Evolutionary conservation across 1,140 invertebrate genomes (phyloP), one percentile per base, ranked within the genome.

Genomic region (Papilio aristodemus): DNA sequence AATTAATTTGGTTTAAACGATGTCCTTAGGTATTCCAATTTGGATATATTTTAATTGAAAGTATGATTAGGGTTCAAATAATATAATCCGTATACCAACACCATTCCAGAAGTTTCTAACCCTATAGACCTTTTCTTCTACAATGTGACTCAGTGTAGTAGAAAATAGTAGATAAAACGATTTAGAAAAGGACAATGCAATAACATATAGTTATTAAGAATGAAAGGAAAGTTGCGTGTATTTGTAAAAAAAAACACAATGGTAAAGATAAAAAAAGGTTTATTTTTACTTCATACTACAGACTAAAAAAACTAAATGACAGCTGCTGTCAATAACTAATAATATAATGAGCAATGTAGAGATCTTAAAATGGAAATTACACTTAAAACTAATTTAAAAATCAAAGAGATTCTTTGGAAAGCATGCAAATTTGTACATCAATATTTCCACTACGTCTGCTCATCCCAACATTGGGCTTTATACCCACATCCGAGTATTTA

Each of bases 341-440:
- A 71, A 71, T 76, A 71, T 67, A 73, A 79, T 81, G 77, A 85
- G 77, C 80, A 83, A 80, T 78, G 68, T 73, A 73, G 86, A 88
- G 85, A 88, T 88, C 86, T 86, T 77, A 81, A 68, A 67, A 74
- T 79, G 86, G 85, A 85, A 87, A 77, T 75, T 74, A 74, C 66
- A 74, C 79, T 84, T 81, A 69, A 72, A 73, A 81, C 75, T 77
- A 79, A 54, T 70, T 77, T 72, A 73, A 75, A 73, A 75, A 62
- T 38, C 27, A 75, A 80, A 77, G 86, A 89, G 86, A 89, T 89
- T 86, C 86, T 79, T 89, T 86, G 86, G 88, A 89, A 90, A 90
- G 86, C 86, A 84, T 84, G 75, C 77, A 75, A 72, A 72, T 86
- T 89, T 89, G 79, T 89, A 86, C 80, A 85, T 76, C 4, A 17